phyloP scores from a whole-genome alignment of 2,888 invertebrate species.

The Rotaria socialis region DNA sequence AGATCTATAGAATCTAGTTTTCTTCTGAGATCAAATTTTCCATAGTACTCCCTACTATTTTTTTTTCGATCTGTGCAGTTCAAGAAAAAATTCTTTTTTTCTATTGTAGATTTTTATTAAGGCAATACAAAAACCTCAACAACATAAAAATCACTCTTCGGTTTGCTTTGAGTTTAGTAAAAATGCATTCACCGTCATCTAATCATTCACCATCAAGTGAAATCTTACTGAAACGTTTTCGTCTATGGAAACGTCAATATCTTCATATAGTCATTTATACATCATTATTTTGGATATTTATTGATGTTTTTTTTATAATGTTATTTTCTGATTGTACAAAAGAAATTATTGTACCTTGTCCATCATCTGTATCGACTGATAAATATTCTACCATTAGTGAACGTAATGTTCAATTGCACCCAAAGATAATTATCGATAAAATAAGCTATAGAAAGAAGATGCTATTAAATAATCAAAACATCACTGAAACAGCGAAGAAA shows the following conservation, averaged over 20 bases:
- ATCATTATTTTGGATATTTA: conserved; percentile 30
- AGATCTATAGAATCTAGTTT: not conserved
- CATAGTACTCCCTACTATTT: no score
- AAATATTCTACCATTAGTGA: not conserved
- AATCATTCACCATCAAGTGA: not conserved
- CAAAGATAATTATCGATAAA: not conserved
- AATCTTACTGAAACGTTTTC: not conserved
- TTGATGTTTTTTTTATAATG: conserved; percentile 31
- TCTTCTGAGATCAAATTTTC: not conserved
- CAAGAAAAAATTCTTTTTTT: no score
- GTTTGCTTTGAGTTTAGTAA: not conserved
- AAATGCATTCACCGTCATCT: not conserved
- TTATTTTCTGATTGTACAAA: conserved; percentile 31
- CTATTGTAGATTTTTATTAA: not conserved
- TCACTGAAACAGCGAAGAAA: not conserved
- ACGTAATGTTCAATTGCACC: not conserved
- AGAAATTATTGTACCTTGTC: not conserved
- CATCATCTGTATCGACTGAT: not conserved
- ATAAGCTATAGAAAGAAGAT: not conserved
- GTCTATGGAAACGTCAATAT: conserved; percentile 15
- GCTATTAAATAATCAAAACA: not conserved
- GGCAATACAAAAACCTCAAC: not conserved
- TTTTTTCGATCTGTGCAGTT: no score
- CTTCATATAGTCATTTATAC: not conserved
- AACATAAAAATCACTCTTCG: not conserved